Evolutionary conservation across 2,888 invertebrate species (phyloP).

Genomic region (Sturmia bella): DNA sequence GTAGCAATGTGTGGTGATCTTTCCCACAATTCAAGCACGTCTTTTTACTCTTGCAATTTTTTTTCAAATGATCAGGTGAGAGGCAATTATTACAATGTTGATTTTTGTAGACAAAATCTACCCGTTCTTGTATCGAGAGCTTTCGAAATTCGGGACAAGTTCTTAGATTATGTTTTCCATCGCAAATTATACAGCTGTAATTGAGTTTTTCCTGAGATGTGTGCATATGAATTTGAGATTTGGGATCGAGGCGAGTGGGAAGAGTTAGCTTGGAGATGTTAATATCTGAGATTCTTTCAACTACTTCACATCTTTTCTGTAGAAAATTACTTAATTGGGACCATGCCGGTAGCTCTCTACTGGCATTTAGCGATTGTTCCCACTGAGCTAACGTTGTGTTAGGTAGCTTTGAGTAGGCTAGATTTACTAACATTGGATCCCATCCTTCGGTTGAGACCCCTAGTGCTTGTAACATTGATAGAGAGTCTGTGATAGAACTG

Average conservation of each 20-base stretch:
- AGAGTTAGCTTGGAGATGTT: not conserved
- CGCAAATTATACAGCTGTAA: constrained; percentile 8
- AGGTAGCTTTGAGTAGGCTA: not conserved
- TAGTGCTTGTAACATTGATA: too few species aligned
- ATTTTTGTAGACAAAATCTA: constrained; percentile 20
- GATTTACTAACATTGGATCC: too few species aligned
- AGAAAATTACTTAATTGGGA: not conserved
- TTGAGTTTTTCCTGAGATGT: not conserved
- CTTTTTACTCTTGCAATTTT: constrained; percentile 11
- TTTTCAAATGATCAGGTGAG: not conserved
- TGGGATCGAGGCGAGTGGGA: not conserved
- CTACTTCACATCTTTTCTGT: not conserved
- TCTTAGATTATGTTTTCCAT: constrained; percentile 13
- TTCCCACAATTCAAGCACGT: constrained; percentile 8
- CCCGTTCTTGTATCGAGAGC: constrained; percentile 1
- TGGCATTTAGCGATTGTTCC: not conserved
- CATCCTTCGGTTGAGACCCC: too few species aligned
- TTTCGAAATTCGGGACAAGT: constrained; percentile 18
- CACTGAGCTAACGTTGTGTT: not conserved
- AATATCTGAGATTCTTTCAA: not conserved
- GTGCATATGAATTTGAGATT: not conserved
- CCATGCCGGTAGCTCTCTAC: not conserved
- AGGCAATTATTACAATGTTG: constrained; percentile 23
- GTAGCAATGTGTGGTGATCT: not conserved
- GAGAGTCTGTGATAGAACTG: too few species aligned